phyloP scores from a whole-genome alignment of 2,888 invertebrate species.

The Cataglyphis albicans region DNA sequence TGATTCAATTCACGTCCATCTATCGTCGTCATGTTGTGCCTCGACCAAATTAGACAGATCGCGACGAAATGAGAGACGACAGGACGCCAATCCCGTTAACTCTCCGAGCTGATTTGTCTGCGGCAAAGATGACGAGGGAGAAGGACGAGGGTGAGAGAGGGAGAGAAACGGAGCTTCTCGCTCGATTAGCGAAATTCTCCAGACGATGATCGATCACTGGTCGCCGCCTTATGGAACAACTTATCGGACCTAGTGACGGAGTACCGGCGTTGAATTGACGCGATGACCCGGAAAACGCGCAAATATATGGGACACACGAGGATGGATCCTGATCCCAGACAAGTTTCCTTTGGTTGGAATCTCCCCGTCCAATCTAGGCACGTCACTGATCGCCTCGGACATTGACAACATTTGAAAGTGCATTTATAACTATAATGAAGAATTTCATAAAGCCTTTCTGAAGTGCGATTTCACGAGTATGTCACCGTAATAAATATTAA shows the following conservation, averaged over 20 bases:
- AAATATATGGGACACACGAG: neutral
- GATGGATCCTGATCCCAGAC: neutral
- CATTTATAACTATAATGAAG: neutral
- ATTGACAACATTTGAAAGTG: neutral
- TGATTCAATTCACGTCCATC: constrained; percentile 7
- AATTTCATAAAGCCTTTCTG: neutral
- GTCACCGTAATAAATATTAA: neutral
- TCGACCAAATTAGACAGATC: neutral
- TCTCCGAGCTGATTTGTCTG: neutral
- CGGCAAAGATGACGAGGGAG: neutral
- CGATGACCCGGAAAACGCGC: constrained; percentile 23
- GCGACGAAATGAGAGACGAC: neutral
- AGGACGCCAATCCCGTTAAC: neutral
- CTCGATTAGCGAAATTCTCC: constrained; percentile 58
- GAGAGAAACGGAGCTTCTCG: constrained; percentile 39
- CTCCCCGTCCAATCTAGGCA: neutral
- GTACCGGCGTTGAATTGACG: constrained; percentile 2
- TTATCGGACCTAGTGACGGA: constrained; percentile 18
- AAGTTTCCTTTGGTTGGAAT: neutral
- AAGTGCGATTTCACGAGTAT: neutral
- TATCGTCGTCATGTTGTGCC: neutral
- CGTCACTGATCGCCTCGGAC: neutral
- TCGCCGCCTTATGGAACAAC: constrained; percentile 3
- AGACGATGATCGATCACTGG: constrained; percentile 59
- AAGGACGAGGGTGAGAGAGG: neutral